Evolutionary conservation across 1,140 invertebrate genomes (phyloP), one percentile per base, ranked within the genome.

Genomic region (Megalonaias nervosa): DNA sequence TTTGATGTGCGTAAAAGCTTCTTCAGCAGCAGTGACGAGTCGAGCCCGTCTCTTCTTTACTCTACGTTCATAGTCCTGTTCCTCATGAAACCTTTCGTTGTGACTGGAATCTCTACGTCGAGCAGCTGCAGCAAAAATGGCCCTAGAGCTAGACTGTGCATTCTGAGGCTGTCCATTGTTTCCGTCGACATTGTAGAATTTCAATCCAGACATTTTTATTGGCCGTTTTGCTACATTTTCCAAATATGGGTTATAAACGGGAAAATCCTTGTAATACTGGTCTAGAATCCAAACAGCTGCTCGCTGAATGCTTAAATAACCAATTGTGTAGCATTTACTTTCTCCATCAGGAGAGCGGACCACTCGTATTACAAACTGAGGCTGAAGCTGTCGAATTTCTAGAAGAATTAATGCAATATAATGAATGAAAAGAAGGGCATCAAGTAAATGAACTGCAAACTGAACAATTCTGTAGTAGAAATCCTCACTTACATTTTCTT

Each of bases 171-270:
- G 75, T 78, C 84, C 62, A 82, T 88, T 73, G 75, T 88, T 86
- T 38, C 91, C 96, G 87, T 99, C 98, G 0, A 99, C 96, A 89
- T 99, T 97, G 90, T 99, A 99, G 90, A 98, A 97, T 88, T 99
- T 99, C 85, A 98, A 97, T 88, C 95, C 96, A 38, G 85, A 85
- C 71, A 89, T 75, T 74, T 88, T 89, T 16, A 84, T 75, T 17
- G 86, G 82, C 21, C 83, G 79, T 38, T 84, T 83, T 13, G 85
- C 84, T 1, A 86, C 83, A 65, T 87, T 85, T 79, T 90, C 90
- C 81, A 99, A 92, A 88, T 98, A 98, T 0, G 97, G 97, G 92
- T 99, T 99, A 86, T 98, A 99, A 75, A 97, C 96, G 0, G 96
- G 94, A 91, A 99, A 99, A 88, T 99, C 97, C 1, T 95, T 95